Evolutionary conservation across 2,113 vertebrate species (phyloP).

Genomic region (Etia nguti): DNA sequence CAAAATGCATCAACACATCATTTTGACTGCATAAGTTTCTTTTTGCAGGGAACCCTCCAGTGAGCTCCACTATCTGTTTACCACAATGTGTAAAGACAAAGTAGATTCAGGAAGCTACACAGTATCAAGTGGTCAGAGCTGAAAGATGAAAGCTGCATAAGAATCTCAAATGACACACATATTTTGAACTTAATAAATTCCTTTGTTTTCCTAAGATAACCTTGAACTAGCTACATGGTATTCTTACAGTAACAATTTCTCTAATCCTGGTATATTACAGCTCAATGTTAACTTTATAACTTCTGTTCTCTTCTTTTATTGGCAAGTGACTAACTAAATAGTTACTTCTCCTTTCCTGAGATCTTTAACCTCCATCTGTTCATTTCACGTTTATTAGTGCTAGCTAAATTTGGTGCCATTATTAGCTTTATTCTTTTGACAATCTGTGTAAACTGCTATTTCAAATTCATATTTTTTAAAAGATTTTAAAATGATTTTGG

Average conservation of each 20-base stretch:
- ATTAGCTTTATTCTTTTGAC: not conserved
- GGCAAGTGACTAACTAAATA: slow-evolving; percentile 13
- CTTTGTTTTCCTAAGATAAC: not conserved
- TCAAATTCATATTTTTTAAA: not conserved
- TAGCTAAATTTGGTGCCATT: not conserved
- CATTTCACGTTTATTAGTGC: not conserved
- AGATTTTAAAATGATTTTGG: not conserved
- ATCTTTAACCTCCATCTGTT: not conserved
- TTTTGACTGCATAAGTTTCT: not conserved
- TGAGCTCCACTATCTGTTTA: not conserved
- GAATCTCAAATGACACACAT: not conserved
- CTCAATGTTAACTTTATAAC: slow-evolving; percentile 18
- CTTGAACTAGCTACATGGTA: not conserved
- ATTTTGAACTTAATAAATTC: not conserved
- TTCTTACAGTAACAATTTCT: not conserved
- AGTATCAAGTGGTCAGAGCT: not conserved
- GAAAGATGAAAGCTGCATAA: not conserved
- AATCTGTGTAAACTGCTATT: too few species aligned
- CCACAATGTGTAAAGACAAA: not conserved
- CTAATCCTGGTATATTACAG: not conserved
- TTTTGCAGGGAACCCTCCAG: not conserved
- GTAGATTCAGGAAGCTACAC: not conserved
- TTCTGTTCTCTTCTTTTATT: slow-evolving; percentile 17
- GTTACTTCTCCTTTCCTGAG: slow-evolving; percentile 55
- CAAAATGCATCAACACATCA: not conserved